Base-by-base conservation (phyloP, 2,888 invertebrate species). In the Pollenia labialis region DNA sequence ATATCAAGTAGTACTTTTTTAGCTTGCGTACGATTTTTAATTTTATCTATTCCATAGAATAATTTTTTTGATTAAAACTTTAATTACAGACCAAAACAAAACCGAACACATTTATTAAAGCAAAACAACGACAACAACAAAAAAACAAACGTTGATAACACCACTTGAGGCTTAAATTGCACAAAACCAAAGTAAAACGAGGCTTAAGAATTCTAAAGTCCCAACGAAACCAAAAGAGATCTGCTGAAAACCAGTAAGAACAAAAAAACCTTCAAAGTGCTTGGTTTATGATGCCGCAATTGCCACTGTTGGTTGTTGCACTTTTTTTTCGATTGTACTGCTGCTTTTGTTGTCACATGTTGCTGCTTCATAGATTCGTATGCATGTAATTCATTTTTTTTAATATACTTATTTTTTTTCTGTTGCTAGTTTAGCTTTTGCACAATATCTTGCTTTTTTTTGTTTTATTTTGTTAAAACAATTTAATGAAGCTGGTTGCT, bases 401-500 rank as follows among this genome's bases (percentile, higher is more conserved):
- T 42, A 6, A 42, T 44, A 64, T 44, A 54, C 23, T n/a, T 64
- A 64, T 11, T 2, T 74, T 56, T 23, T 23, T 23, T 23, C 23
- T 66, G 32, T 46, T 18, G 52, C 62, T 62, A 62, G 62, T 71
- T 80, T 56, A 48, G 10, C 16, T 81, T 56, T 87, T 68, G 54
- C 71, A 60, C 18, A 79, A 66, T 58, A 50, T 69, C 48, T 58
- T 68, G 40, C 32, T 84, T 87, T 69, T 48, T 83, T 87, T 88
- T 85, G 75, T 87, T 88, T 88, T 85, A 6, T 32, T 81, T 80
- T 85, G 62, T 69, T 32, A 64, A 80, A 50, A 80, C 84, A 52
- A 69, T 82, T 86, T 89, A 89, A 89, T 89, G 88, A 89, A 88
- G 88, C 81, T 85, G 89, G 88, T 88, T 90, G 90, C 88, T 89